These are phyloP conservation scores for Chelonia mydas DNA, from an alignment of 2,797 vertebrate species.

Conservation along the genomic window DNA sequence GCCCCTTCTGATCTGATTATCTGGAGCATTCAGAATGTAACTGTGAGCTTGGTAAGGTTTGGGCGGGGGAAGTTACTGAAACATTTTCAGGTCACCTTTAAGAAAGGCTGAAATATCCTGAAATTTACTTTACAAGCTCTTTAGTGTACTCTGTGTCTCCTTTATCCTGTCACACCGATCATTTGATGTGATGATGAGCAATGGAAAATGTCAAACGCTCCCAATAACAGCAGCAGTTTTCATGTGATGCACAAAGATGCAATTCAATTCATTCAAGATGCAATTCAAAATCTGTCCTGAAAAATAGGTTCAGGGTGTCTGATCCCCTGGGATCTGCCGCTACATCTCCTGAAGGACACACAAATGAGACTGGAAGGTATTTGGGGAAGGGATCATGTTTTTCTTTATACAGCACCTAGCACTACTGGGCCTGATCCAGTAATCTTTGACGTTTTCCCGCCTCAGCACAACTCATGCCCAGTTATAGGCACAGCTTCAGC, in stretches of 20 bases:
- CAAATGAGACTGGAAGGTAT: neutral
- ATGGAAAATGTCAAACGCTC: conserved; percentile 21
- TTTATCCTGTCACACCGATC: conserved; percentile 17
- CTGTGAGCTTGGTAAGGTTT: neutral
- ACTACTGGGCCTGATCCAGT: rapidly evolving
- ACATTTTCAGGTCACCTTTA: conserved; percentile 22
- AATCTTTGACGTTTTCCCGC: neutral
- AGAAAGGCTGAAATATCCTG: conserved; percentile 1
- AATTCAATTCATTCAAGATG: neutral
- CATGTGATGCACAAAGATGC: conserved; percentile 23
- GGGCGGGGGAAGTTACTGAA: neutral
- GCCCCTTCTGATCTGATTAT: neutral
- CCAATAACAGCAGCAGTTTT: conserved; percentile 18
- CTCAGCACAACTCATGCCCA: neutral
- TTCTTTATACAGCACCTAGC: neutral
- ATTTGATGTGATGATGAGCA: conserved; percentile 17
- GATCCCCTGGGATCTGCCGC: neutral
- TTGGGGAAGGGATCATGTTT: neutral
- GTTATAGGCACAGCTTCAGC: too few relatives aligned
- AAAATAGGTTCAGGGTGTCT: neutral
- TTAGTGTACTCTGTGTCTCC: conserved; percentile 1
- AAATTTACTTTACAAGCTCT: conserved; percentile 37
- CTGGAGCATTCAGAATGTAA: conserved; percentile 10
- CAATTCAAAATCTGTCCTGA: neutral
- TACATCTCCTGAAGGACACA: neutral